Evolutionary conservation across 2,888 invertebrate species (phyloP).

Genomic region (Metopia argyrocephala): DNA sequence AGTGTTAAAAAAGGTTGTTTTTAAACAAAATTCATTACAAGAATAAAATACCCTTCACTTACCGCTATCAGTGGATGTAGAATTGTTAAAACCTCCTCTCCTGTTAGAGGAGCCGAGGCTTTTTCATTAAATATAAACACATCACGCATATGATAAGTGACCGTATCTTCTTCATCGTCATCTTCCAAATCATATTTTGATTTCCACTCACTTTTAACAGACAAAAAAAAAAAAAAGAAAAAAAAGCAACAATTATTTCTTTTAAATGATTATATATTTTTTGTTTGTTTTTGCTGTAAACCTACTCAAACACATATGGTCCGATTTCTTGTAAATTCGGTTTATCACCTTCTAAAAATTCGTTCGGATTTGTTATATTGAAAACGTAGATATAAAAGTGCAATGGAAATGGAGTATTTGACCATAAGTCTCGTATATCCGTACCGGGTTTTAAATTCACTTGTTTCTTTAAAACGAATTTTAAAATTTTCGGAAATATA

Average conservation of each 20-base stretch:
- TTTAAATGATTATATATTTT: not conserved
- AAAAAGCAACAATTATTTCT: not conserved
- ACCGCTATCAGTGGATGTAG: slow-evolving; percentile 87
- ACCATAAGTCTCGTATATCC: slow-evolving; percentile 88
- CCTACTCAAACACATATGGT: slow-evolving; percentile 90
- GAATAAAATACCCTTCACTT: no score
- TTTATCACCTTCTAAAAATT: slow-evolving; percentile 84
- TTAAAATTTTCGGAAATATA: slow-evolving; percentile 84
- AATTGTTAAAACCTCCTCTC: slow-evolving; percentile 84
- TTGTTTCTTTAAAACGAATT: slow-evolving; percentile 82
- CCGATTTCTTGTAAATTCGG: slow-evolving; percentile 89
- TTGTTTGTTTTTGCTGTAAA: no score
- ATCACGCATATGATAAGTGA: slow-evolving; percentile 85
- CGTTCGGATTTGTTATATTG: slow-evolving; percentile 89
- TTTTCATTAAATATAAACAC: slow-evolving; percentile 84
- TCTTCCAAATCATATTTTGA: slow-evolving; percentile 87
- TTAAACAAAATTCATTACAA: no score
- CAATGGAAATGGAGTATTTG: slow-evolving; percentile 86
- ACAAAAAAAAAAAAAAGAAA: not conserved
- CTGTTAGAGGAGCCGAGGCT: slow-evolving; percentile 83
- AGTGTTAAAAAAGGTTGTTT: no score
- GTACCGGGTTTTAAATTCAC: slow-evolving; percentile 86
- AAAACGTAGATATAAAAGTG: slow-evolving; percentile 89
- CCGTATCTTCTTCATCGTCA: slow-evolving; percentile 85
- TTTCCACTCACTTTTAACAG: slow-evolving; percentile 88